Evolutionary conservation across 2,113 vertebrate species (phyloP).

Genomic region (Corythoichthys haematopterus): DNA sequence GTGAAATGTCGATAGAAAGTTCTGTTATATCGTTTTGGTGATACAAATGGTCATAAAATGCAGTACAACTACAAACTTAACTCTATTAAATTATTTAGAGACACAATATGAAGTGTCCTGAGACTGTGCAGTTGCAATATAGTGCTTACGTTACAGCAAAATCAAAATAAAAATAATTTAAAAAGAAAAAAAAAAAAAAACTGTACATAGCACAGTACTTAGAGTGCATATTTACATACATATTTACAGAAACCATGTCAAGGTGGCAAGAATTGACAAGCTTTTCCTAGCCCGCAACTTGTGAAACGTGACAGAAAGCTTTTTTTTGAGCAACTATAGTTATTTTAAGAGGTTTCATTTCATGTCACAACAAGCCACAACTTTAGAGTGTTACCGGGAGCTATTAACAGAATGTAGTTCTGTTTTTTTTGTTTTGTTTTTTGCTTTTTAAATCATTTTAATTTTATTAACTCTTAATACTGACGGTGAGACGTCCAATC

Average conservation of each 20-base stretch:
- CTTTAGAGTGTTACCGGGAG: neutral
- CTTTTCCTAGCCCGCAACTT: neutral
- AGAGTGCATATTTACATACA: neutral
- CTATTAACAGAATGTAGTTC: no score
- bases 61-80: no score
- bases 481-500: no score
- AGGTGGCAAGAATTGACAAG: neutral
- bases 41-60: no score
- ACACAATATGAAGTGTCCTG: neutral
- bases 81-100: no score
- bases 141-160: neutral
- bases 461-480: no score
- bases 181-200: neutral
- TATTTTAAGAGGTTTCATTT: neutral
- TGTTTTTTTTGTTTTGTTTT: no score
- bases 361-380: neutral
- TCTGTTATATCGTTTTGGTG: no score
- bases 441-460: no score
- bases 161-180: neutral
- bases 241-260: neutral
- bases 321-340: no score
- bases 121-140: neutral
- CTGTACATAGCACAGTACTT: neutral
- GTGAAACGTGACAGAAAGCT: neutral
- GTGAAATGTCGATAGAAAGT: no score